Evolutionary conservation across 2,888 invertebrate genomes (phyloP).

Genomic region (Frankliniella fusca): DNA sequence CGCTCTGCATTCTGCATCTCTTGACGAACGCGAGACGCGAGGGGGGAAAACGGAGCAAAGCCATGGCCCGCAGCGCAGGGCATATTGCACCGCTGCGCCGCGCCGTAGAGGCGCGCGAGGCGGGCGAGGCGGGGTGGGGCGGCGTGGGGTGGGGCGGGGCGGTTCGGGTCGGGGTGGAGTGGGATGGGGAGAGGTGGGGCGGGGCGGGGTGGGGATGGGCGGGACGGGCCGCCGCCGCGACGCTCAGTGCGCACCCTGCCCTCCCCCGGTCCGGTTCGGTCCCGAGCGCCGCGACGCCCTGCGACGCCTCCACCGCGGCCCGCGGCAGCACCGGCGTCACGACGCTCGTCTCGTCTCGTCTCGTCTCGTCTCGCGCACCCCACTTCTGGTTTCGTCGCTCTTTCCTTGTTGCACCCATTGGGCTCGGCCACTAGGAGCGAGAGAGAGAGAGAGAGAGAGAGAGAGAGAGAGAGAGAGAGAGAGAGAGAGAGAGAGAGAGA

Average conservation of each 20-base stretch:
- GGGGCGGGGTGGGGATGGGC: too few relatives aligned
- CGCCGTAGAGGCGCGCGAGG: too few relatives aligned
- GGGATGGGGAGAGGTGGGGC: too few relatives aligned
- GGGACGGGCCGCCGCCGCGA: too few relatives aligned
- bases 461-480: constrained; percentile 6
- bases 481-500: constrained; percentile 18
- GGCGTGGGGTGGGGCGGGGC: too few relatives aligned
- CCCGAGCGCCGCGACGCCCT: neutral
- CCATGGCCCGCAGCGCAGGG: too few relatives aligned
- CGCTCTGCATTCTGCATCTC: too few relatives aligned
- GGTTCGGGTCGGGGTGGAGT: too few relatives aligned
- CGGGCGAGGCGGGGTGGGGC: too few relatives aligned
- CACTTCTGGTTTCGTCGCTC: neutral
- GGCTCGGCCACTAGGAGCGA: neutral
- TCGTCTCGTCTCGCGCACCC: neutral
- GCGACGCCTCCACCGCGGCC: neutral
- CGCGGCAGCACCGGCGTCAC: neutral
- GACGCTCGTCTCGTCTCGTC: neutral
- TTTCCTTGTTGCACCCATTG: neutral
- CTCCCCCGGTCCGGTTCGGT: neutral
- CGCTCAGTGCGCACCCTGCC: neutral
- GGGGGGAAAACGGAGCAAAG: too few relatives aligned
- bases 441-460: neutral
- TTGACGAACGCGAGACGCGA: too few relatives aligned
- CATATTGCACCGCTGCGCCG: too few relatives aligned